Evolutionary conservation across 2,888 invertebrate species (phyloP), one percentile per base, ranked within the genome.

Genomic region (Phragmatobia fuliginosa): DNA sequence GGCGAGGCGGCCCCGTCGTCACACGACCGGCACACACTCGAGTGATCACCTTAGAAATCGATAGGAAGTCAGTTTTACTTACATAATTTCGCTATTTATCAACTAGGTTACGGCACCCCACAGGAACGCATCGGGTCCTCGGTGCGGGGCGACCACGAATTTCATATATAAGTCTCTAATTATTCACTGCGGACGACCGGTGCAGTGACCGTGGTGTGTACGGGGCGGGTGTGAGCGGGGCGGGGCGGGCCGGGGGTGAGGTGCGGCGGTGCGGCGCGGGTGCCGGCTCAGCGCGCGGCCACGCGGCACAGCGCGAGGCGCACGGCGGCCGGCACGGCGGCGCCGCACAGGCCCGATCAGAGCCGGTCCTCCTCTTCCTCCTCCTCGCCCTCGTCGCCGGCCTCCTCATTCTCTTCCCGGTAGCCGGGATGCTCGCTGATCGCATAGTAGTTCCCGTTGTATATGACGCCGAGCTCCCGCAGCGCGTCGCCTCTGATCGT

Each of bases 381-480:
- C 89, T 98, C 98, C 88, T 97, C 97, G 79, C 96, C 97, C 92
- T 98, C 98, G 91, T 98, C 98, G 73, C 96, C 97, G 85, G 97
- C 97, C 89, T 97, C 98, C 92, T 98, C 98, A 90, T 97, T 97
- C 94, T 98, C 98, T 92, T 98, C 98, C 94, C 97, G 97, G 95
- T 98, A 98, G 72, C 98, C 98, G 71, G 99, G 98, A 93, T 99
- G 98, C 93, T 99, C 98, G 88, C 98, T 98, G 91, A 99, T 98
- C 83, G 98, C 98, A 95, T 99, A 99, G 94, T 98, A 99, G 95
- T 98, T 98, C 77, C 98, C 98, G 94, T 98, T 98, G 95, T 99
- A 99, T 90, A 99, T 98, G 83, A 99, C 98, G 77, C 99, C 99
- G 77, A 99, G 96, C 93, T 99, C 98, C 71, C 98, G 96, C 86